These are phyloP conservation scores for Bacillus rossius DNA, from an alignment of 1,140 invertebrate genomes.

Conservation along the genomic window DNA sequence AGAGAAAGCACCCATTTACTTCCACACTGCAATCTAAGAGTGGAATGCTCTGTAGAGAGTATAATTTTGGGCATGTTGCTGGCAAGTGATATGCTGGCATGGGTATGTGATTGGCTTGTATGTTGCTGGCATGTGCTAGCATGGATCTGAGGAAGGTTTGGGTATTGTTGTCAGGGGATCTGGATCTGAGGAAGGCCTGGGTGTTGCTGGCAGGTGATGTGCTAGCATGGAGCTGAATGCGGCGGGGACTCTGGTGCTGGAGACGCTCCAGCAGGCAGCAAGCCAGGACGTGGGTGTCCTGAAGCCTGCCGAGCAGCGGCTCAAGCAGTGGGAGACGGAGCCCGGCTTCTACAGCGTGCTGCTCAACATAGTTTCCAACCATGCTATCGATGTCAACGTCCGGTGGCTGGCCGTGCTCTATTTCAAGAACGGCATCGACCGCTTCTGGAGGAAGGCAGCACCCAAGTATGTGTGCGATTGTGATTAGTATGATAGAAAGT, in stretches of 20 bases:
- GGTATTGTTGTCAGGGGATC: no score
- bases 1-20: no score
- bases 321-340: constrained; percentile 82
- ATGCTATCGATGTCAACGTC: constrained; percentile 76
- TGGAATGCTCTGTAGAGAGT: no score
- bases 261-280: constrained; percentile 74
- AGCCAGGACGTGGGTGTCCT: constrained; percentile 79
- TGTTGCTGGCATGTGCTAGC: no score
- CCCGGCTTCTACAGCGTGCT: constrained; percentile 84
- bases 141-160: no score
- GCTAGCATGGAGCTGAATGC: constrained; percentile 16
- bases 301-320: constrained; percentile 79
- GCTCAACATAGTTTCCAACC: constrained; percentile 76
- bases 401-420: constrained; percentile 89
- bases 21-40: no score
- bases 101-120: no score
- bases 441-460: constrained; percentile 84
- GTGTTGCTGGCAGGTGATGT: no score
- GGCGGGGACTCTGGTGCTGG: constrained; percentile 46
- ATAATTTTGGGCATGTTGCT: no score
- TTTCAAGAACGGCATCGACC: constrained; percentile 94
- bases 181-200: no score
- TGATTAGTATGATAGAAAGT: no score
- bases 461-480: constrained; percentile 70
- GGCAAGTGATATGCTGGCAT: no score